Evolutionary conservation across 1,140 invertebrate genomes (phyloP).

Genomic region (Theocolax elegans): DNA sequence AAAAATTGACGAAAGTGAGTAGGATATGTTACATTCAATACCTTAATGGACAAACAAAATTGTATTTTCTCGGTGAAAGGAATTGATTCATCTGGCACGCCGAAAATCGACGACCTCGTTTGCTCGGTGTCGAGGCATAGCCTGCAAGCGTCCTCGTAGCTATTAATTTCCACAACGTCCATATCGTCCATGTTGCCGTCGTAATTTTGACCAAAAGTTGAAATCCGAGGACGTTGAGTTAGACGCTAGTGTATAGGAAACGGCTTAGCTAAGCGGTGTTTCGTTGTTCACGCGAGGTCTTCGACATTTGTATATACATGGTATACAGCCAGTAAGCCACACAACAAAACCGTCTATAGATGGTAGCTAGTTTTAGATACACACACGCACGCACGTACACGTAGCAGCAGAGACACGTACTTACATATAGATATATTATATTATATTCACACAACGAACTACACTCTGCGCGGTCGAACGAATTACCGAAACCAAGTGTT

Average conservation of each 20-base stretch:
- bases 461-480: no score
- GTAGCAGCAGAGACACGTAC: no score
- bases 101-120: conserved; percentile 64
- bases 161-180: conserved; percentile 55
- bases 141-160: conserved; percentile 69
- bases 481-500: no score
- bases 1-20: not conserved
- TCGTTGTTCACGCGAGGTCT: not conserved
- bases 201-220: not conserved
- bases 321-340: no score
- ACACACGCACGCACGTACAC: no score
- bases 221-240: no score
- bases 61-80: conserved; percentile 71
- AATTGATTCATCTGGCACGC: conserved; percentile 60
- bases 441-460: no score
- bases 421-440: no score
- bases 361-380: no score
- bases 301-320: conserved; percentile 3
- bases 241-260: no score
- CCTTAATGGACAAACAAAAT: conserved; percentile 72
- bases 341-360: not conserved
- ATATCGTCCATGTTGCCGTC: conserved; percentile 50
- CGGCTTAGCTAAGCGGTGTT: not conserved
- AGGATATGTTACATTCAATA: conserved; percentile 50
- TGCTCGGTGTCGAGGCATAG: conserved; percentile 72